These are phyloP conservation scores for Trididemnum miniatum DNA, from an alignment of 23 tunicate genomes.

Conservation along the genomic window DNA sequence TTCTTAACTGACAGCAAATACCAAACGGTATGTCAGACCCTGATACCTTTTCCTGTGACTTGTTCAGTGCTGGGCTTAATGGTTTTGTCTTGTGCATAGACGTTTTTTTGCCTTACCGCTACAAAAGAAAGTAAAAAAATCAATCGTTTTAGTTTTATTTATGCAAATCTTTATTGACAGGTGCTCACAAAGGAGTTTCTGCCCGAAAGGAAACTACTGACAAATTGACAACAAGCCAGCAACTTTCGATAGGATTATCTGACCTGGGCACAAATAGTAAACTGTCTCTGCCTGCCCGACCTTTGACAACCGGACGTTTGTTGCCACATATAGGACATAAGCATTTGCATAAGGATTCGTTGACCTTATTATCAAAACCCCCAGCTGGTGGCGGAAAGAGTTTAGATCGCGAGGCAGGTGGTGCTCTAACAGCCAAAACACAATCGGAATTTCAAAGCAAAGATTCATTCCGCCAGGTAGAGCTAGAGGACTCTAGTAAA, in stretches of 20 bases:
- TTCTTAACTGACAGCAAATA: no score
- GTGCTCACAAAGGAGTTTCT: neutral
- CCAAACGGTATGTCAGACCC: no score
- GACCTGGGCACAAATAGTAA: constrained; percentile 9
- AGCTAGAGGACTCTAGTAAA: neutral
- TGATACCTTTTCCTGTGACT: no score
- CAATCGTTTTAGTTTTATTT: no score
- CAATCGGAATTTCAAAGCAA: neutral
- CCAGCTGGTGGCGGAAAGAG: neutral
- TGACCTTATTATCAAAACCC: neutral
- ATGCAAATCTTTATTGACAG: neutral
- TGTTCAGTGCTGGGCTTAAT: no score
- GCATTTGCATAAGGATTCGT: constrained; percentile 7
- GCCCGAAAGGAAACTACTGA: neutral
- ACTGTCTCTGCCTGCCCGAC: neutral
- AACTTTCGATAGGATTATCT: neutral
- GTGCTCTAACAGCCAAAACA: neutral
- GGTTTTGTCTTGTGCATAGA: no score
- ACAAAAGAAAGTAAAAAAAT: no score
- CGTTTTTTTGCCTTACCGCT: no score
- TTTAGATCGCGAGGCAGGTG: neutral
- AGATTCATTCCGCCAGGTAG: neutral
- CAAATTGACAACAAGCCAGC: neutral
- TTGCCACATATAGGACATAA: constrained; percentile 28
- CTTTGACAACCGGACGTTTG: constrained; percentile 15